Conservation (phyloP, 2,113 vertebrate species). For the Elaphurus davidianus region DNA sequence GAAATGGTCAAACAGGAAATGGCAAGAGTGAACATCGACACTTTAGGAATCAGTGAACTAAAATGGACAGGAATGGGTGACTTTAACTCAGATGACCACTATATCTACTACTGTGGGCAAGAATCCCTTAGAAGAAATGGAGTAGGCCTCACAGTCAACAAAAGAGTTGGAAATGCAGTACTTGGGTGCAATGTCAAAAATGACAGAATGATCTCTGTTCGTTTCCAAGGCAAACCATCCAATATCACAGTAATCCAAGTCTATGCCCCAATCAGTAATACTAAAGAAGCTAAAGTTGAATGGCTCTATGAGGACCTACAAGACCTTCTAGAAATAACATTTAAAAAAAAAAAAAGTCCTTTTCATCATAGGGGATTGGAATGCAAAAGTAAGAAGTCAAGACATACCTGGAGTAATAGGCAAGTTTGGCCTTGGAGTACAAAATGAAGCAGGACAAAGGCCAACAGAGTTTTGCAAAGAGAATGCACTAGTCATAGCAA, state of each 20-base stretch:
- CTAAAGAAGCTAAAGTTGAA: background rate
- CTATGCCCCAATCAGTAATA: background rate
- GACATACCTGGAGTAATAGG: background rate
- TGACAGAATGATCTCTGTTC: background rate
- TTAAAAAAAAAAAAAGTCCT: background rate
- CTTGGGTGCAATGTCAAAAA: background rate
- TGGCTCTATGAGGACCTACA: background rate
- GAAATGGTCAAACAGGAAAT: background rate
- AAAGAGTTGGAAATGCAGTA: background rate
- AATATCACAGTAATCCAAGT: background rate
- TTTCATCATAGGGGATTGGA: background rate
- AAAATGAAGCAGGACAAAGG: background rate
- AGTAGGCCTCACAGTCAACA: background rate
- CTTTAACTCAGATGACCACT: background rate
- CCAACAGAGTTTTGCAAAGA: background rate
- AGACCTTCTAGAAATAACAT: background rate
- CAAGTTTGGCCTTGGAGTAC: background rate
- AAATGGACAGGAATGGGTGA: background rate
- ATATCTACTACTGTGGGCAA: background rate
- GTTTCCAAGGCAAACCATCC: background rate
- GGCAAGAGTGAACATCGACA: background rate
- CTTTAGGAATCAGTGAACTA: background rate
- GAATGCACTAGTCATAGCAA: background rate
- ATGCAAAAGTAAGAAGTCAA: background rate
- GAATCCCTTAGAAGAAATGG: background rate